Conservation (phyloP, 1,140 invertebrate genomes). For the Diabrotica undecimpunctata region DNA sequence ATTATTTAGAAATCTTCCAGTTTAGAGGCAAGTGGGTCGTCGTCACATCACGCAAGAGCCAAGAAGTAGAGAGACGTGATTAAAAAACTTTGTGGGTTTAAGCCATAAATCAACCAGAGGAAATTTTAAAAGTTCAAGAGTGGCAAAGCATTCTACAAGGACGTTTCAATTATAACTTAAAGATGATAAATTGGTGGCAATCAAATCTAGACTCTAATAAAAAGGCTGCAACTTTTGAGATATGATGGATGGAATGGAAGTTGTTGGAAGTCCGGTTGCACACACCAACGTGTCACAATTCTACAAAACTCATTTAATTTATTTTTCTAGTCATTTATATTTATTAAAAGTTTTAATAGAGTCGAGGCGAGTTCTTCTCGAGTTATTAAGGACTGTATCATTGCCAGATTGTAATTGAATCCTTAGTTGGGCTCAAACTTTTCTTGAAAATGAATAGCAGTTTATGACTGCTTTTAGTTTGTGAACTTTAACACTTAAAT, state of each 20-base stretch:
- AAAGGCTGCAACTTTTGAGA: constrained; percentile 16
- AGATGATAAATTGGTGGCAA: constrained; percentile 30
- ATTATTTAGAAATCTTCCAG: not conserved
- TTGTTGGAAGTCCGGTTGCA: constrained; percentile 17
- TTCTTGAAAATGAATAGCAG: too few species aligned
- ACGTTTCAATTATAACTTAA: constrained; percentile 30
- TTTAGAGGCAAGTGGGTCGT: not conserved
- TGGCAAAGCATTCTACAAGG: constrained; percentile 28
- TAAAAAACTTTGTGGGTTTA: constrained; percentile 12
- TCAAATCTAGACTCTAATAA: constrained; percentile 29
- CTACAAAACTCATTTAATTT: constrained; percentile 15
- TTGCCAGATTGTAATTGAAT: not conserved
- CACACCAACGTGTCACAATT: constrained; percentile 8
- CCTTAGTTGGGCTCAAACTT: not conserved
- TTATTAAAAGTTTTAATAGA: constrained; percentile 22
- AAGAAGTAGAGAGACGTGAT: constrained; percentile 3
- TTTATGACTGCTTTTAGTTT: too few species aligned
- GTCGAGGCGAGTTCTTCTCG: constrained; percentile 1
- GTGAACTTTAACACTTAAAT: too few species aligned
- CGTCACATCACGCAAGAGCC: not conserved
- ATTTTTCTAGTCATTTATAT: constrained; percentile 20
- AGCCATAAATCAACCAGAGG: constrained; percentile 17
- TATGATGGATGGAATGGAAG: constrained; percentile 25
- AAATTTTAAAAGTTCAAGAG: constrained; percentile 22
- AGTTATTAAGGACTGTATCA: constrained; percentile 23